These are phyloP conservation scores for Halocaridina rubra DNA, from an alignment of 2,888 invertebrate genomes.

Conservation along the genomic window DNA sequence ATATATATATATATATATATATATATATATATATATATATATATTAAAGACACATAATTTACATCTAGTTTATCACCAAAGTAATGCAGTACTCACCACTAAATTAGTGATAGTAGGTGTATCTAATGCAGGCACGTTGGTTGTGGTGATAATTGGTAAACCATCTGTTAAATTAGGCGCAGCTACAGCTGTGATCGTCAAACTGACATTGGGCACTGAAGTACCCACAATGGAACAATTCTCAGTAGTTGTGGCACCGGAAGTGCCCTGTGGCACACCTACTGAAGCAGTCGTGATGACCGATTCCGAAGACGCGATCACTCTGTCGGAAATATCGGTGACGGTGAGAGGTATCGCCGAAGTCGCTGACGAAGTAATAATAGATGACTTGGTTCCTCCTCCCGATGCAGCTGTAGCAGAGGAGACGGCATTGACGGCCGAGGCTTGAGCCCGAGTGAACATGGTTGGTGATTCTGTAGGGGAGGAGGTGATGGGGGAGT, in stretches of 20 bases:
- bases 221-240: neutral
- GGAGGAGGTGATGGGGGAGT: neutral
- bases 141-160: neutral
- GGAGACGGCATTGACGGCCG: neutral
- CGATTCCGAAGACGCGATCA: neutral
- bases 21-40: neutral
- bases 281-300: neutral
- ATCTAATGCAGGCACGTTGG: slow-evolving; percentile 23
- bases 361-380: neutral
- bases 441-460: slow-evolving; percentile 47
- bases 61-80: neutral
- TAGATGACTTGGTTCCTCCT: too few species aligned
- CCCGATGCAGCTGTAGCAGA: neutral
- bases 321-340: neutral
- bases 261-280: neutral
- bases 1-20: neutral
- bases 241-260: neutral
- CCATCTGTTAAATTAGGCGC: slow-evolving; percentile 15
- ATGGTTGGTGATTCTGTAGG: slow-evolving; percentile 5
- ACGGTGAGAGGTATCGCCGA: neutral
- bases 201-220: slow-evolving; percentile 36
- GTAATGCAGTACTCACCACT: slow-evolving; percentile 43
- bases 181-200: slow-evolving; percentile 50
- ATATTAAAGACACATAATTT: neutral
- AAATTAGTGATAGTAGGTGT: slow-evolving; percentile 54